These are phyloP conservation scores for Illadopsis cleaveri DNA, from an alignment of 2,113 vertebrate species.

Conservation along the genomic window DNA sequence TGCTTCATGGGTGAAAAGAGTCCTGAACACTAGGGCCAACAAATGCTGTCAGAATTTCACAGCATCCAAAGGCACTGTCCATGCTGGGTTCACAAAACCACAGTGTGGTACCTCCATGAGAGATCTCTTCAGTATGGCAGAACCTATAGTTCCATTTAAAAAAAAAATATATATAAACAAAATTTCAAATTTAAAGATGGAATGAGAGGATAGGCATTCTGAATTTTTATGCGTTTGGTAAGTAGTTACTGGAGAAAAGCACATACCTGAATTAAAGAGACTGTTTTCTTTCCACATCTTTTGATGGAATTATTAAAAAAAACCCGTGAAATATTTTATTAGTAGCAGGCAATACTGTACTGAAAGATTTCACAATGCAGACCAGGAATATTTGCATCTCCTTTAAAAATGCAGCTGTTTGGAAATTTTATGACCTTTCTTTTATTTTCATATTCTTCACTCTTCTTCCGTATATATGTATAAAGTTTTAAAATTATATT, in stretches of 20 bases:
- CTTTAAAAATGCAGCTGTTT: not conserved
- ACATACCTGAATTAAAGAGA: not conserved
- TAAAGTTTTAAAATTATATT: not conserved
- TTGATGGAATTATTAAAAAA: not conserved
- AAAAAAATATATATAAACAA: not conserved
- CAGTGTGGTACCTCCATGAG: not conserved
- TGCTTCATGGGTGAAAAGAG: not conserved
- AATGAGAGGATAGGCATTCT: not conserved
- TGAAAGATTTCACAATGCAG: not conserved
- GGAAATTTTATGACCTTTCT: not conserved
- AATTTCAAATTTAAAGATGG: not conserved
- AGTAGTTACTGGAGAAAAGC: not conserved
- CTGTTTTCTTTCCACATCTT: not conserved
- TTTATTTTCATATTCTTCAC: not conserved
- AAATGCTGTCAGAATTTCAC: not conserved
- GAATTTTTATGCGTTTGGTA: not conserved
- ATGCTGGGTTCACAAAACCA: not conserved
- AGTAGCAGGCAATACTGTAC: fast-evolving
- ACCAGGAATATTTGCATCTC: not conserved
- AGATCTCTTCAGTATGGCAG: not conserved
- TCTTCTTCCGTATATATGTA: not conserved
- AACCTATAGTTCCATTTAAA: not conserved
- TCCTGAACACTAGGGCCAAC: not conserved
- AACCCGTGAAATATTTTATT: not conserved
- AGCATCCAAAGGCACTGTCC: not conserved